Percentiles rank a stretch among this genome's conserved stretches.
Conservation (phyloP, 2,797 vertebrate species). For the Poecilia gillii region DNA sequence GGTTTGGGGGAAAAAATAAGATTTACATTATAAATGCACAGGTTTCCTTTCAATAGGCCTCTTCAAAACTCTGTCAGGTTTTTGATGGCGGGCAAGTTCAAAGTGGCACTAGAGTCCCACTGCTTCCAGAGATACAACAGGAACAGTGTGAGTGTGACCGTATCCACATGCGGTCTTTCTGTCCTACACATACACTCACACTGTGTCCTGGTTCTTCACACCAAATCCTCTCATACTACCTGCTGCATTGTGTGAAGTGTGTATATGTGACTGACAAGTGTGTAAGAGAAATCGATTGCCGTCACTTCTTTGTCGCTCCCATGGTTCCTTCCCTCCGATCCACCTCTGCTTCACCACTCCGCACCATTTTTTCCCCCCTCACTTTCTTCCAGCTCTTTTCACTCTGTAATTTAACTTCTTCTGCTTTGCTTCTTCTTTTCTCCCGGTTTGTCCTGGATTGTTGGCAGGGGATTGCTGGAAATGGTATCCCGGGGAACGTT, state of each 20-base stretch:
- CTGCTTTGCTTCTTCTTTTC: constrained; percentile 41
- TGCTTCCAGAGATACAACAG: constrained; percentile 84
- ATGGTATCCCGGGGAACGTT: constrained; percentile 63
- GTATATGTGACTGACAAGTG: constrained; percentile 42
- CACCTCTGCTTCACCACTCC: constrained; percentile 23
- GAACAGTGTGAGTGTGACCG: constrained; percentile 42
- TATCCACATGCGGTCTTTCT: constrained; percentile 43
- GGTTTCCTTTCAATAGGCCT: constrained; percentile 88
- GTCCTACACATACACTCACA: constrained; percentile 21
- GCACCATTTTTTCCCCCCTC: not conserved
- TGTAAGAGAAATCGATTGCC: constrained; percentile 17
- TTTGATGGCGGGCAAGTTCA: constrained; percentile 95
- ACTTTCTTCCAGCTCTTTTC: constrained; percentile 17
- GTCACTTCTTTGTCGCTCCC: constrained; percentile 39
- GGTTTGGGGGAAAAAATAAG: constrained; percentile 74
- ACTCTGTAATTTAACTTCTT: constrained; percentile 24
- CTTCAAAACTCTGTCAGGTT: constrained; percentile 91
- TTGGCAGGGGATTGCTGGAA: constrained; percentile 81
- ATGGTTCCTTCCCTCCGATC: constrained; percentile 30
- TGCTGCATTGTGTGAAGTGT: constrained; percentile 34
- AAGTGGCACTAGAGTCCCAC: constrained; percentile 91
- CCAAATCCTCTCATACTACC: constrained; percentile 17
- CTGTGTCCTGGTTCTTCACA: constrained; percentile 53
- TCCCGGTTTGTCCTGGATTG: constrained; percentile 76
- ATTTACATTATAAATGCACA: constrained; percentile 97